Conservation (phyloP, 1,140 invertebrate species). For the Meloidogyne floridensis region DNA sequence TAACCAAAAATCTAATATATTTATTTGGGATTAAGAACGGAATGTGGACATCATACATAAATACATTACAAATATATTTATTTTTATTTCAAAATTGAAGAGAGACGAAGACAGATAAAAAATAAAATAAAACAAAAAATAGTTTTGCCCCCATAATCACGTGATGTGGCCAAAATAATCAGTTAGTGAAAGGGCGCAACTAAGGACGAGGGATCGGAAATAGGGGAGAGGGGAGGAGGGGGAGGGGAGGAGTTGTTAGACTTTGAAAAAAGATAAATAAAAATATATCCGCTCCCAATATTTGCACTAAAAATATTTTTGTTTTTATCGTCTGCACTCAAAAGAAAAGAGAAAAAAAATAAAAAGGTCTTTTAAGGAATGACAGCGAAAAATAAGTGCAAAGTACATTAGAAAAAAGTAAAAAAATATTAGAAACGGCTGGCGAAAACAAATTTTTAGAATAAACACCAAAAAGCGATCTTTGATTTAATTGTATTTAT, state of each 20-base stretch:
- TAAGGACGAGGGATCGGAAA: background rate
- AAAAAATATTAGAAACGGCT: background rate
- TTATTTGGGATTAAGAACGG: too few species aligned
- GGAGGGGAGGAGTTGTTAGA: background rate
- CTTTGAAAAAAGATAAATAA: background rate
- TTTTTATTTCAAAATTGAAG: too few species aligned
- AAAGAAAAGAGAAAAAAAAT: background rate
- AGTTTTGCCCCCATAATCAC: background rate
- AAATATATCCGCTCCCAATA: background rate
- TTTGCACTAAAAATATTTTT: background rate
- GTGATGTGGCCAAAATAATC: background rate
- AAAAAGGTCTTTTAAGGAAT: background rate
- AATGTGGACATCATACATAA: too few species aligned
- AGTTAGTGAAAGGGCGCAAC: background rate
- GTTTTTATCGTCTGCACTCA: background rate
- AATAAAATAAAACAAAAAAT: background rate
- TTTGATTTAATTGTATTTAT: background rate
- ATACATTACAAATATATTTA: too few species aligned
- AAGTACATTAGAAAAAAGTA: background rate
- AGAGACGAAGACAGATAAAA: background rate
- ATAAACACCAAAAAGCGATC: background rate
- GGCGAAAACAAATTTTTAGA: background rate
- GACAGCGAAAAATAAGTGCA: conserved; percentile 5
- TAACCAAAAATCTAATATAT: too few species aligned
- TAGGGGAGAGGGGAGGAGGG: background rate